Conservation (phyloP, 2,797 vertebrate genomes). For the Fratercula arctica region DNA sequence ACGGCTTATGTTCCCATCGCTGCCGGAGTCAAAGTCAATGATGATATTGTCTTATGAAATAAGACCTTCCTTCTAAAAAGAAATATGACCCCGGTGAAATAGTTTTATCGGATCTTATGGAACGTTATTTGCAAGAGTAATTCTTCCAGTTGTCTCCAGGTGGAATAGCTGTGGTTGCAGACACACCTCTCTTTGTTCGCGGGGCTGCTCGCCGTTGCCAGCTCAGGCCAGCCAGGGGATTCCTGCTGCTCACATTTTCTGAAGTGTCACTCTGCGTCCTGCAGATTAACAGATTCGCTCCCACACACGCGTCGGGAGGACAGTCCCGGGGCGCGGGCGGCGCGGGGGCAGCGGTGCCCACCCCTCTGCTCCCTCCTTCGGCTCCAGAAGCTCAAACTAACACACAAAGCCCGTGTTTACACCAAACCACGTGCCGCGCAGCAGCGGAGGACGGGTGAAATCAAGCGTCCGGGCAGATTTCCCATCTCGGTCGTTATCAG, state of each 20-base stretch:
- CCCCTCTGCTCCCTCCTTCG: not conserved
- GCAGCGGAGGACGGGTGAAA: not conserved
- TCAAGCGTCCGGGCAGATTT: not conserved
- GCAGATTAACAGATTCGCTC: not conserved
- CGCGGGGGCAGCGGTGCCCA: not conserved
- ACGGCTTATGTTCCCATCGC: not conserved
- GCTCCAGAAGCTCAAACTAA: not conserved
- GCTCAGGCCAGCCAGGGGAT: slow-evolving; percentile 52
- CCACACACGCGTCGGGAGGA: not conserved
- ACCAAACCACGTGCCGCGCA: not conserved
- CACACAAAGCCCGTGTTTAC: not conserved
- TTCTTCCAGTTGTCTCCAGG: slow-evolving; percentile 52
- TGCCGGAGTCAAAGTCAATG: slow-evolving; percentile 36
- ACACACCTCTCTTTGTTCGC: slow-evolving; percentile 73
- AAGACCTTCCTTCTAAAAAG: slow-evolving; percentile 19
- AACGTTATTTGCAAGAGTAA: slow-evolving; percentile 42
- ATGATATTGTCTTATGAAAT: slow-evolving; percentile 68
- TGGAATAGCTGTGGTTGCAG: slow-evolving; percentile 56
- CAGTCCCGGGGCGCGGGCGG: not conserved
- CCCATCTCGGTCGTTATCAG: not conserved
- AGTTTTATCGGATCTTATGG: slow-evolving; percentile 53
- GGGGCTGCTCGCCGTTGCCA: not conserved
- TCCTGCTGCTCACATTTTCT: slow-evolving; percentile 54
- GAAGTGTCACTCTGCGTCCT: slow-evolving; percentile 28
- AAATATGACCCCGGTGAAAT: slow-evolving; percentile 26